Evolutionary conservation across 2,888 invertebrate species (phyloP), one percentile per base, ranked within the genome.

Genomic region (Cheilosia impressa): DNA sequence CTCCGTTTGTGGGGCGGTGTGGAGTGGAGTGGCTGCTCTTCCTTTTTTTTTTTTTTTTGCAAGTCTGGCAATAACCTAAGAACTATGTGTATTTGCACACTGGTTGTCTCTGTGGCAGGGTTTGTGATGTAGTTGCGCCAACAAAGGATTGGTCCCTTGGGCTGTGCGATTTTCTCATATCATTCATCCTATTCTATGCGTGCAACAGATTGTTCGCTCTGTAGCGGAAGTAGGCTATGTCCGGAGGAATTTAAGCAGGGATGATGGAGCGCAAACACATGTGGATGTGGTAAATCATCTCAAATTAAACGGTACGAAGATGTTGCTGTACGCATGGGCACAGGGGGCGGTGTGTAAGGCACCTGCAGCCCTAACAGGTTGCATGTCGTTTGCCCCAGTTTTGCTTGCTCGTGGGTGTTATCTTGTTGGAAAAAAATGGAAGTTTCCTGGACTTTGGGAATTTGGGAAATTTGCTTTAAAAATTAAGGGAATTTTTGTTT

Each of bases 221-320:
- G 63, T 45, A 73, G 53, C 84, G 84, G 84, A 85, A 85, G 76
- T 85, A 69, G 71, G 84, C 84, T 85, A 71, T 50, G 52, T 50
- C 75, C 38, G 60, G 76, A 71, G 31, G 24, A 53, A 31, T 62
- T 7, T 31, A 41, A 9, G 27, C 24, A 60, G n/a, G 2, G 24
- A 13, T 13, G 10, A n/a, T 17, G 34, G 22, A 13, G 41, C 17
- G 5, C 47, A 45, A 4, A n/a, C 76, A 71, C 78, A 82, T 72
- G 71, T 82, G 77, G 17, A 47, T 45, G 34, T 34, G 41, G 24
- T 45, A 68, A 63, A 68, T 73, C 50, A 34, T 62, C 15, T 71
- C 41, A 15, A 69, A 45, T 53, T 57, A 13, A 15, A 38, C 50
- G 47, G 17, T 6, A 24, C 45, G 53, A 45, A 34, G 34, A 57